Conservation (phyloP, 2,113 vertebrate species). For the Bubalus kerabau region DNA sequence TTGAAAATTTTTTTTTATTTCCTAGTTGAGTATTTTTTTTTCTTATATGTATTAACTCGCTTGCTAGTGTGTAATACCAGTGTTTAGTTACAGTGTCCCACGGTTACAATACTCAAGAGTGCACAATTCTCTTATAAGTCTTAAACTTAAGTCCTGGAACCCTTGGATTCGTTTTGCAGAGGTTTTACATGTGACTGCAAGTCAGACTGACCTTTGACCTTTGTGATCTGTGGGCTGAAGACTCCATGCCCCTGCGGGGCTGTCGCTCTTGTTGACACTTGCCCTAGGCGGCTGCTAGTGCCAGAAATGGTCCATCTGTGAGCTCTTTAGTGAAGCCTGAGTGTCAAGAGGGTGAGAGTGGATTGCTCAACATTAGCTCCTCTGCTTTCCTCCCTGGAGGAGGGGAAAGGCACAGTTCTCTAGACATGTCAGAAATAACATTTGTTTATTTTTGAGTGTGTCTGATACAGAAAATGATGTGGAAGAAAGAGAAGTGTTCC, state of each 20-base stretch:
- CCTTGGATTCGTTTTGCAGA: not conserved
- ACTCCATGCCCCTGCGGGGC: fast-evolving
- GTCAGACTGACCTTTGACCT: not conserved
- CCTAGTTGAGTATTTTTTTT: not conserved
- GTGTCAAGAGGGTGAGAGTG: not conserved
- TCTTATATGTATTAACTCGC: not conserved
- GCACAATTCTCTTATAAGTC: not conserved
- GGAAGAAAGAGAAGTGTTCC: not conserved
- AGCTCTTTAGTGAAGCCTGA: not conserved
- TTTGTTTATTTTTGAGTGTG: conserved; percentile 19
- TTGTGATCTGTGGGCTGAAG: not conserved
- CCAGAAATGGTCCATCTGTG: not conserved
- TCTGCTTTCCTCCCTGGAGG: not conserved
- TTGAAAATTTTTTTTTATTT: not conserved
- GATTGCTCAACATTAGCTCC: not conserved
- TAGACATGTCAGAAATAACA: not conserved
- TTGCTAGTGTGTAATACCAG: not conserved
- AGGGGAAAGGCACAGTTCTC: not conserved
- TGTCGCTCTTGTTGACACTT: not conserved
- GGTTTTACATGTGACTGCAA: not conserved
- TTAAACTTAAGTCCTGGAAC: not conserved
- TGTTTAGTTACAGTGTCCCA: not conserved
- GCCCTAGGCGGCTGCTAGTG: not conserved
- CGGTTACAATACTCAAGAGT: not conserved
- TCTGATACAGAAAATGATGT: not conserved